Evolutionary conservation across 2,888 invertebrate species (phyloP).

Genomic region (Bembecia ichneumoniformis): DNA sequence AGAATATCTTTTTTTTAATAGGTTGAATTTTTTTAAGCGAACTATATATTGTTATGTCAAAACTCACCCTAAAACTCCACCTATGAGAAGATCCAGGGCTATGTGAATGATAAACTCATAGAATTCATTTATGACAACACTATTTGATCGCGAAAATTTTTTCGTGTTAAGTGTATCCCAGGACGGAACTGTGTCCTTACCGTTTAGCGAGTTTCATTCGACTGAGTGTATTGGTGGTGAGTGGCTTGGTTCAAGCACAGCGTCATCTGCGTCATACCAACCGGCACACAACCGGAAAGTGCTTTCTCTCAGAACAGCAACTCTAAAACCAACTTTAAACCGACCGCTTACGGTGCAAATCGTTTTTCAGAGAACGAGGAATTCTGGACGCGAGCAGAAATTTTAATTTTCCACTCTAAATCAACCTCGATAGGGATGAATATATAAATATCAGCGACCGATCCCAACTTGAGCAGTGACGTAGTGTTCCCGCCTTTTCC

Average conservation of each 20-base stretch:
- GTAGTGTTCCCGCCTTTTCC: constrained; percentile 44
- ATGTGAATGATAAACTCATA: constrained; percentile 20
- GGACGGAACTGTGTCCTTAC: constrained; percentile 31
- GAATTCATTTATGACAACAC: constrained; percentile 37
- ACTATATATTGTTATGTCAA: background rate
- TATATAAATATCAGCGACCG: constrained; percentile 19
- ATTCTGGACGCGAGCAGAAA: constrained; percentile 3
- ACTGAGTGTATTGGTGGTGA: constrained; percentile 31
- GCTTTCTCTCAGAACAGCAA: constrained; percentile 53
- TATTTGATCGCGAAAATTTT: constrained; percentile 24
- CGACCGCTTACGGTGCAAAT: constrained; percentile 10
- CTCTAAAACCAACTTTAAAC: constrained; percentile 35
- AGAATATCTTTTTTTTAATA: too few relatives aligned
- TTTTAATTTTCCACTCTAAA: constrained; percentile 34
- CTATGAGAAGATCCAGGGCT: constrained; percentile 5
- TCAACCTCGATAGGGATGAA: constrained; percentile 21
- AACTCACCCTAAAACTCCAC: background rate
- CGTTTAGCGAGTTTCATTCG: constrained; percentile 41
- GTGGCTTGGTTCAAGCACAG: constrained; percentile 27
- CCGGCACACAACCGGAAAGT: constrained; percentile 59
- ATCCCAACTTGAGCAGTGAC: constrained; percentile 28
- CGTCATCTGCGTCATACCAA: constrained; percentile 65
- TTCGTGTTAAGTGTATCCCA: constrained; percentile 9
- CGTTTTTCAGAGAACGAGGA: constrained; percentile 9
- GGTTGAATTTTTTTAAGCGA: too few relatives aligned